These are phyloP conservation scores for Nyctibius grandis DNA, from an alignment of 2,797 vertebrate species.

Conservation along the genomic window DNA sequence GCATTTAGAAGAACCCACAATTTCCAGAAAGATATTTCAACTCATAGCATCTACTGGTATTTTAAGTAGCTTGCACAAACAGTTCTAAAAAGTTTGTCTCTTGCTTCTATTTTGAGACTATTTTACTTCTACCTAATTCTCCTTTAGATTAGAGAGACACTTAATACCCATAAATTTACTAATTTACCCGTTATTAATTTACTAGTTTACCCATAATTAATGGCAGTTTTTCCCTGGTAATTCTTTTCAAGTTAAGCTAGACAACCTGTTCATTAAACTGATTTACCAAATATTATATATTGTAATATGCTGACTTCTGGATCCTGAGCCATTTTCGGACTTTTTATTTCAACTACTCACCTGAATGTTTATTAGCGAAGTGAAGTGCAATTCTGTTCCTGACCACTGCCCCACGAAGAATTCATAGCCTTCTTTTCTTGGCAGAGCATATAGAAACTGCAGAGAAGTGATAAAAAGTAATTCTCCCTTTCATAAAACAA, in stretches of 20 bases:
- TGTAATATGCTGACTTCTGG: background rate
- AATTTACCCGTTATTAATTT: background rate
- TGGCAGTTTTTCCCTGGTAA: background rate
- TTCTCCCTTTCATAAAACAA: background rate
- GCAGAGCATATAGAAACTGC: conserved; percentile 92
- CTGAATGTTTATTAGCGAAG: conserved; percentile 94
- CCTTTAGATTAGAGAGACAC: background rate
- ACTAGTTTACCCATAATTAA: background rate
- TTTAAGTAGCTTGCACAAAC: background rate
- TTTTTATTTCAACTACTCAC: conserved; percentile 66
- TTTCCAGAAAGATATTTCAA: background rate
- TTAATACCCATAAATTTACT: background rate
- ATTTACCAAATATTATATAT: background rate
- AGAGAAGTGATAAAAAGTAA: background rate
- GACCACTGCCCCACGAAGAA: conserved; percentile 95
- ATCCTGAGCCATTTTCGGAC: background rate
- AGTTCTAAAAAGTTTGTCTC: background rate
- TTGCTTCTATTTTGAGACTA: background rate
- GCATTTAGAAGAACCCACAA: background rate
- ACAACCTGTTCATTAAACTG: background rate
- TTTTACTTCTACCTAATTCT: background rate
- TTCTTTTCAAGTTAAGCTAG: background rate
- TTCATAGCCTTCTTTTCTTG: conserved; percentile 92
- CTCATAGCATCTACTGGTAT: background rate
- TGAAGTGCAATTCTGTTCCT: conserved; percentile 89